phyloP scores from a whole-genome alignment of 2,888 invertebrate species.

The Eupithecia vulgata region DNA sequence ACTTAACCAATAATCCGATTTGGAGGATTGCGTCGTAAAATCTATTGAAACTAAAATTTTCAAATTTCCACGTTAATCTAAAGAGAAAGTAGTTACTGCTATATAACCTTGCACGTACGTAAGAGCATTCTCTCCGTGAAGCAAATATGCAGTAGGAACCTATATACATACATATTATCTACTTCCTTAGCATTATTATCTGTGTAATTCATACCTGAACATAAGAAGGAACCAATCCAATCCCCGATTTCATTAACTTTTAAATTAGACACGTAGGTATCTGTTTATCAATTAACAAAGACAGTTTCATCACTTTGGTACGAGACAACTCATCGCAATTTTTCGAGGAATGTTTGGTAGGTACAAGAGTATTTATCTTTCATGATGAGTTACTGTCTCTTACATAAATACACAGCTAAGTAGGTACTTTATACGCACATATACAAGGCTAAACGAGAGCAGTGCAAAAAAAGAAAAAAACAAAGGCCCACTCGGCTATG shows the following conservation, averaged over 20 bases:
- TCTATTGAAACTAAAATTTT: not conserved
- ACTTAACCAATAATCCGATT: constrained; percentile 20
- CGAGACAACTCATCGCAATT: not conserved
- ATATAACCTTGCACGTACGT: not conserved
- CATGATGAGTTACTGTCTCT: constrained; percentile 7
- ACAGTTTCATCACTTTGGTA: not conserved
- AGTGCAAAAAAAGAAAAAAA: constrained; percentile 27
- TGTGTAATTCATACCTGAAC: not conserved
- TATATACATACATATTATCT: not conserved
- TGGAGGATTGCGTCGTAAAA: not conserved
- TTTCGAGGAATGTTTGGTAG: not conserved
- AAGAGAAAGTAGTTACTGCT: not conserved
- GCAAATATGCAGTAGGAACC: not conserved
- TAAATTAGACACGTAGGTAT: not conserved
- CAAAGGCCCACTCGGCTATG: constrained; percentile 30
- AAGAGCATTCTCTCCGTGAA: not conserved
- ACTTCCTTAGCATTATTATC: not conserved
- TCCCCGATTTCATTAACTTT: not conserved
- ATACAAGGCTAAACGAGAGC: constrained; percentile 13
- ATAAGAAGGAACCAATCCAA: not conserved
- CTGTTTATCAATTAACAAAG: constrained; percentile 4
- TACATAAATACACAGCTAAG: constrained; percentile 5
- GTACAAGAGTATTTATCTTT: not conserved
- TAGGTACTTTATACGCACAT: constrained; percentile 11
- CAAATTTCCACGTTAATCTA: not conserved